Evolutionary conservation across 2,888 invertebrate species (phyloP).

Genomic region (Drosophila acutilabella): DNA sequence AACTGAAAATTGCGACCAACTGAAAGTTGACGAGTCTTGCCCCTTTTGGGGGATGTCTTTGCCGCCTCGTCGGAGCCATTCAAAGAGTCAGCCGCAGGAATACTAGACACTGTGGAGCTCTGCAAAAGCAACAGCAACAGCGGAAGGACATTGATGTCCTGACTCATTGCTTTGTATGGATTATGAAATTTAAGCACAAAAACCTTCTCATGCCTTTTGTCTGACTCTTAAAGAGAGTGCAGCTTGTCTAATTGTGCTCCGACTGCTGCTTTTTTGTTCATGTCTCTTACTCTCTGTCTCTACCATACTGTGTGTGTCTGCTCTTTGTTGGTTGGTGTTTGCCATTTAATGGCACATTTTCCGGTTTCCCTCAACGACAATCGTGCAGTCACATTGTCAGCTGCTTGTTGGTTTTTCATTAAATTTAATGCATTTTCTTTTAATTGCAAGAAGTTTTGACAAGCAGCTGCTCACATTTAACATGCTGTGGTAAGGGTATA

Average conservation of each 20-base stretch:
- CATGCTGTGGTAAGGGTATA: too few species aligned
- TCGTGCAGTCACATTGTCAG: slow-evolving; percentile 35
- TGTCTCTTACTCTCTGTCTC: neutral
- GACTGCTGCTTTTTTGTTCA: slow-evolving; percentile 2
- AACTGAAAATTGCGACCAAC: slow-evolving; percentile 58
- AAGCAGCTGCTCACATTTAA: neutral
- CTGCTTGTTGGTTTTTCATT: slow-evolving; percentile 49
- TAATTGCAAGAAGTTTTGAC: slow-evolving; percentile 50
- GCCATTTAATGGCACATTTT: slow-evolving; percentile 76
- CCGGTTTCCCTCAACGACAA: slow-evolving; percentile 49
- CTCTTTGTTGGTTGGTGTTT: slow-evolving; percentile 44
- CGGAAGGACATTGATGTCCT: slow-evolving; percentile 53
- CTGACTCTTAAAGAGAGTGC: slow-evolving; percentile 31
- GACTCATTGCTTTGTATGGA: slow-evolving; percentile 75
- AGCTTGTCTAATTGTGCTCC: slow-evolving; percentile 26
- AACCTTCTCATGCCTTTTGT: slow-evolving; percentile 61
- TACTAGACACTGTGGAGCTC: slow-evolving; percentile 7
- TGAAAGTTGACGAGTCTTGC: slow-evolving; percentile 47
- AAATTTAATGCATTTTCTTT: slow-evolving; percentile 64
- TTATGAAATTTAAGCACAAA: slow-evolving; percentile 79
- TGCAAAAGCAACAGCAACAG: too few species aligned
- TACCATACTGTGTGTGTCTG: neutral
- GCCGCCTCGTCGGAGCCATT: slow-evolving; percentile 74
- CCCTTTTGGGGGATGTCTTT: slow-evolving; percentile 51
- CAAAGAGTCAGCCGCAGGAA: slow-evolving; percentile 49